Conservation (phyloP, 2,888 invertebrate genomes). For the Linnaemya vulpina region DNA sequence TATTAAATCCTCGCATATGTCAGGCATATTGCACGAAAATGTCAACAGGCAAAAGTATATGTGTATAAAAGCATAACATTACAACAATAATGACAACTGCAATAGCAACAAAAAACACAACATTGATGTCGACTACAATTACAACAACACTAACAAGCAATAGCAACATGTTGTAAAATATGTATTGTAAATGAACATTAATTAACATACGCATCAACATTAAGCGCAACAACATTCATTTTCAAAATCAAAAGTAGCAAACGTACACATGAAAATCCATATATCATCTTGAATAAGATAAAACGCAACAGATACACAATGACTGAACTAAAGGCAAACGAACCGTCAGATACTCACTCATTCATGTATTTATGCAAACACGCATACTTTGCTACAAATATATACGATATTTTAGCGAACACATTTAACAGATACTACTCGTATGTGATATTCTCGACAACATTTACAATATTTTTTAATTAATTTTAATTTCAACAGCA, state of each 20-base stretch:
- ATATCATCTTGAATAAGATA: slow-evolving; percentile 58
- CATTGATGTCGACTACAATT: slow-evolving; percentile 5
- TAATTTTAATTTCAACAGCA: slow-evolving; percentile 73
- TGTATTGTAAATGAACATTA: slow-evolving; percentile 64
- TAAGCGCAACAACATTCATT: slow-evolving; percentile 49
- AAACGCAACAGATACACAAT: slow-evolving; percentile 39
- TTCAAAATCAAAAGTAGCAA: slow-evolving; percentile 61
- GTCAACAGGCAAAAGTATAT: slow-evolving; percentile 68
- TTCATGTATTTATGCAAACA: slow-evolving; percentile 7
- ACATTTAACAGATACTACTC: slow-evolving; percentile 30
- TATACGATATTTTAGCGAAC: slow-evolving; percentile 15
- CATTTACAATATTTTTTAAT: slow-evolving; percentile 72
- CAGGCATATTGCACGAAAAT: slow-evolving; percentile 69
- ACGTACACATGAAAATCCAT: slow-evolving; percentile 46
- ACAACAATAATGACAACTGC: slow-evolving; percentile 62
- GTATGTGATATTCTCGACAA: slow-evolving; percentile 64
- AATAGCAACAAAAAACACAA: slow-evolving; percentile 39
- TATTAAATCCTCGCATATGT: slow-evolving; percentile 62
- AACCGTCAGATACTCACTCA: slow-evolving; percentile 27
- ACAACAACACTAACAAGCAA: slow-evolving; percentile 11
- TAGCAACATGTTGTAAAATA: slow-evolving; percentile 47
- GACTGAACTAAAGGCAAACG: neutral
- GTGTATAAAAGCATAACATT: slow-evolving; percentile 35
- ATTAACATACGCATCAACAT: slow-evolving; percentile 69
- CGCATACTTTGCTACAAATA: slow-evolving; percentile 11